Percentiles rank a stretch among this genome's conserved stretches.
phyloP scores from a whole-genome alignment of 2,113 vertebrate genomes.

The Pachycephala philippinensis region DNA sequence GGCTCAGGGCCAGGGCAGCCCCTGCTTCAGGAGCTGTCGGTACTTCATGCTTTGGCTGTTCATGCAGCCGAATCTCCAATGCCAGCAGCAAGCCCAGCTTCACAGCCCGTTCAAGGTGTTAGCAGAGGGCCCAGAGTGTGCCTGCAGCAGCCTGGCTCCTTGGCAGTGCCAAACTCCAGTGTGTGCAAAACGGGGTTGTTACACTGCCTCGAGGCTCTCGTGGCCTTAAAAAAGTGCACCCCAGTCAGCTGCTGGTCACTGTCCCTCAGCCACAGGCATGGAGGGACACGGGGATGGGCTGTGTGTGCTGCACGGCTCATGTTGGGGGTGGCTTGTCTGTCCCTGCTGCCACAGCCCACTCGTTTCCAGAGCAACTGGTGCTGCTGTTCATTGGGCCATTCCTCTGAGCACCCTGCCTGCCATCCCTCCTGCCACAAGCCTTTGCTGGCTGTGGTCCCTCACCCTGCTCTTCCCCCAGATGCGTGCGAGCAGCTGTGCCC shows the following conservation, averaged over 20 bases:
- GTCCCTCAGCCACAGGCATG: fast-evolving
- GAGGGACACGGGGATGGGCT: fast-evolving
- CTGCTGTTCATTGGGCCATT: background rate
- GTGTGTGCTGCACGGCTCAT: fast-evolving
- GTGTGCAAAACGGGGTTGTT: fast-evolving
- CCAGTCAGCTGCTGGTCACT: fast-evolving
- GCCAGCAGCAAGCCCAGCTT: fast-evolving
- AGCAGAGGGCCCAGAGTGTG: background rate
- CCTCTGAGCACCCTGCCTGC: background rate
- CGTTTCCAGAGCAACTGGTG: background rate
- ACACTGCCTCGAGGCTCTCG: fast-evolving
- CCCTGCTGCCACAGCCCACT: background rate
- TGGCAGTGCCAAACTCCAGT: background rate
- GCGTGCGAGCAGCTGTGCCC: fast-evolving
- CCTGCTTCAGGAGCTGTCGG: background rate
- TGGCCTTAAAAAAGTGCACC: background rate
- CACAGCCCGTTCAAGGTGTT: fast-evolving
- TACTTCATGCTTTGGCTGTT: background rate
- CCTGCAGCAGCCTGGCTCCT: background rate
- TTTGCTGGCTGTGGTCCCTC: background rate
- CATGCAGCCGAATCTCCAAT: fast-evolving
- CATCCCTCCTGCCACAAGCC: background rate
- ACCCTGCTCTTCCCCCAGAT: background rate
- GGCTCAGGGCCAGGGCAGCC: background rate
- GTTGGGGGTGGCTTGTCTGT: background rate